Conservation (phyloP, 2,888 invertebrate species). For the Acanthosoma haemorrhoidale region DNA sequence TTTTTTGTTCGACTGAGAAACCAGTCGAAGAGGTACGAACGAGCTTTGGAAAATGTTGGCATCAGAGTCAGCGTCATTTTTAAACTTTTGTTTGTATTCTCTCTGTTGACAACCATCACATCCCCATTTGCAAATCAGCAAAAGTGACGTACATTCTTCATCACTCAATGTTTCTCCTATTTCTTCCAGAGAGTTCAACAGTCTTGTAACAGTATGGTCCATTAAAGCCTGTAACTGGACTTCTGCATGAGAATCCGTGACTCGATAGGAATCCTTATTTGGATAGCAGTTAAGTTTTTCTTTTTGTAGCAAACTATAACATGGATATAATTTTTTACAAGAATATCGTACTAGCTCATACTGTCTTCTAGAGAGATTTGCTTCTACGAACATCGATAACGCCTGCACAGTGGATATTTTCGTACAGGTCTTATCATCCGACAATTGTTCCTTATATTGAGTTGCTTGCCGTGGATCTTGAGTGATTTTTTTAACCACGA, state of each 20-base stretch:
- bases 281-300: neutral
- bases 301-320: neutral
- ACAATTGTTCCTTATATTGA: neutral
- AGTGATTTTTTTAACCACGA: neutral
- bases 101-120: neutral
- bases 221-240: neutral
- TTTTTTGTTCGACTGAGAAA: slow-evolving; percentile 34
- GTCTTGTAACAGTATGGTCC: neutral
- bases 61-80: neutral
- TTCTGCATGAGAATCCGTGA: neutral
- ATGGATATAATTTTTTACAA: neutral
- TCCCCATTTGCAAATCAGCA: slow-evolving; percentile 9
- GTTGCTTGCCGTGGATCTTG: neutral
- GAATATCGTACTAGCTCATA: neutral
- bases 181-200: neutral
- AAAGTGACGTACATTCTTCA: slow-evolving; percentile 10
- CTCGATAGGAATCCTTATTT: neutral
- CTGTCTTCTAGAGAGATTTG: neutral
- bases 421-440: neutral
- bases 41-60: slow-evolving; percentile 9
- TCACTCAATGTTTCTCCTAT: slow-evolving; percentile 1
- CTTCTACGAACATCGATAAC: slow-evolving; percentile 5
- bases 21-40: slow-evolving; percentile 33
- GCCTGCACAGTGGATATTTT: neutral
- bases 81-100: slow-evolving; percentile 11